Conservation (phyloP, 2,113 vertebrate genomes). For the Trogon surrucura region DNA sequence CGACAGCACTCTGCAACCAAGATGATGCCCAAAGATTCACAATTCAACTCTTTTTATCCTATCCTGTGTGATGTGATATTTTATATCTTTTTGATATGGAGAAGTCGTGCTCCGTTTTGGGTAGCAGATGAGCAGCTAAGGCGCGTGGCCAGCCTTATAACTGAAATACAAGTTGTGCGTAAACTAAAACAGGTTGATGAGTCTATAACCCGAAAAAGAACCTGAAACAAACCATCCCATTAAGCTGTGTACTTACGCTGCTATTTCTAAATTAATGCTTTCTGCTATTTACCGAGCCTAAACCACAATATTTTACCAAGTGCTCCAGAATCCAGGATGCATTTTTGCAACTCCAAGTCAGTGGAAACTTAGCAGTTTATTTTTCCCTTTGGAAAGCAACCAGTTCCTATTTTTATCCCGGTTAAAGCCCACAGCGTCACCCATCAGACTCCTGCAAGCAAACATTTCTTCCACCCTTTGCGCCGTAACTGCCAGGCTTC, state of each 20-base stretch:
- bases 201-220: slow-evolving; percentile 15
- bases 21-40: background rate
- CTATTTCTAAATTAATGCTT: slow-evolving; percentile 60
- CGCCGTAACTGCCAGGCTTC: slow-evolving; percentile 5
- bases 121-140: background rate
- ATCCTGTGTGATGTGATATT: background rate
- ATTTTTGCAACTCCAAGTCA: slow-evolving; percentile 65
- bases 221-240: slow-evolving; percentile 7
- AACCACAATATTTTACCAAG: slow-evolving; percentile 67
- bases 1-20: background rate
- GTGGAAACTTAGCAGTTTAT: slow-evolving; percentile 65
- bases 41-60: background rate
- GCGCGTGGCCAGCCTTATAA: background rate
- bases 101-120: accelerated
- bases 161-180: background rate
- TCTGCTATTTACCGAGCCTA: slow-evolving; percentile 25
- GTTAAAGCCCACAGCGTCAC: slow-evolving; percentile 19
- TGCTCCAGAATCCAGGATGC: slow-evolving; percentile 43
- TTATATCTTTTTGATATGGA: accelerated
- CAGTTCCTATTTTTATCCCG: slow-evolving; percentile 37
- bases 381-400: slow-evolving; percentile 59
- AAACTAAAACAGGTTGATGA: slow-evolving; percentile 20
- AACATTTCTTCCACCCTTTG: slow-evolving; percentile 1
- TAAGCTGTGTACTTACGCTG: slow-evolving; percentile 27
- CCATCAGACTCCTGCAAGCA: slow-evolving; percentile 37